Evolutionary conservation across 2,888 invertebrate species (phyloP), one percentile per base, ranked within the genome.

Genomic region (Netelia inedita): DNA sequence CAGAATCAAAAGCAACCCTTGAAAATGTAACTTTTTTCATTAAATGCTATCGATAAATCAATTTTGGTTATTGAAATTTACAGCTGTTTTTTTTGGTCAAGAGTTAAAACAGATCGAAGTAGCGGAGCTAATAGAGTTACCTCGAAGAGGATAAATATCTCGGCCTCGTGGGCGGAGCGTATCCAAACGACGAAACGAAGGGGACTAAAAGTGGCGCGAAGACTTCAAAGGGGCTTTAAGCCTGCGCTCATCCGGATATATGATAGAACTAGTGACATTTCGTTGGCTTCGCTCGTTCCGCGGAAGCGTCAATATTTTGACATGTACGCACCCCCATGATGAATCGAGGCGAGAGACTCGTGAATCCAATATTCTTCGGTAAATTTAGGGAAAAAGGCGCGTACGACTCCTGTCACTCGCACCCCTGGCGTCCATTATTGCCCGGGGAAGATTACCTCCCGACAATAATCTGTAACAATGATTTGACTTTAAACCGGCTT

Each of bases 261-360:
- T 53, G 59, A 79, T 68, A 72, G 53, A 61, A 76, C 61, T 59
- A 21, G 61, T n/a, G 16, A 84, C 53, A 59, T 80, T 63, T 69
- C 73, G 61, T 74, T 57, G 71, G 75, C 23, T 55, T 53, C 43
- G 63, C 63, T 65, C 9, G 50, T 78, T 55, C 35, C 68, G 55
- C 74, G 73, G 72, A 46, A 73, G 73, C 74, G 82, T 85, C 85
- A 83, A 86, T 85, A 83, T 85, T 86, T 80, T 85, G 85, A 83
- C 85, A 75, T 46, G 66, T 28, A 35, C 80, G 65, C 43, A 43
- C 71, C 55, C 43, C 68, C 72, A n/a, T 53, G 21, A 55, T 63
- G 35, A 59, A 59, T 43, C 43, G 11, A 59, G 68, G 41, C 10
- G 16, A 19, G 69, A 50, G 53, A 65, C n/a, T 46, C 63, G n/a